Evolutionary conservation across 1,140 invertebrate genomes (phyloP).

Genomic region (Caenorhabditis tropicalis): DNA sequence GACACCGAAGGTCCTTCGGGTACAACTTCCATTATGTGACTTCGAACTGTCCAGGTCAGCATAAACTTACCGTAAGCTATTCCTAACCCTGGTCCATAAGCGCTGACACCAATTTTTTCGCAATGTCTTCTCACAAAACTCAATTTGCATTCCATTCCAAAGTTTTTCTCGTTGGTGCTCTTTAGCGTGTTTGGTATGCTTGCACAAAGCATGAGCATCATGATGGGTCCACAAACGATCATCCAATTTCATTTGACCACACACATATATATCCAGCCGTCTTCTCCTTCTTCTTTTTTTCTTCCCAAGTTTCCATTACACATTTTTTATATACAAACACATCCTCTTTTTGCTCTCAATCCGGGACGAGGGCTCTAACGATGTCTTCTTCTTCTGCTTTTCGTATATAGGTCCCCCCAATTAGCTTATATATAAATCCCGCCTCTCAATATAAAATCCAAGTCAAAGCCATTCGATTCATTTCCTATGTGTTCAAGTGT

Average conservation of each 20-base stretch:
- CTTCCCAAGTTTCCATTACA: slow-evolving; percentile 23
- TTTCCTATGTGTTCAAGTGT: slow-evolving; percentile 1
- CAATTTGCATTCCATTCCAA: slow-evolving; percentile 5
- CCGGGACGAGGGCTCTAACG: not conserved
- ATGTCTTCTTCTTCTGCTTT: not conserved
- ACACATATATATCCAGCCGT: not conserved
- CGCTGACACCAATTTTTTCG: not conserved
- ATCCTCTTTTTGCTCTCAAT: not conserved
- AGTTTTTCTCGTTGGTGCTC: not conserved
- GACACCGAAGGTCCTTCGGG: too few species aligned
- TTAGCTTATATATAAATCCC: not conserved
- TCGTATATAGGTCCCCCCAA: not conserved
- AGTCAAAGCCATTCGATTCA: slow-evolving; percentile 23
- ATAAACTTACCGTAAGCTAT: too few species aligned
- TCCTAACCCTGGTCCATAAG: not conserved
- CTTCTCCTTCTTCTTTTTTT: not conserved
- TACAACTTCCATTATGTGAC: too few species aligned
- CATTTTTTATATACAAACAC: slow-evolving; percentile 34
- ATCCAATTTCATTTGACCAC: slow-evolving; percentile 45
- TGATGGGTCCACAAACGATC: slow-evolving; percentile 36
- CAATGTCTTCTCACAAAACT: not conserved
- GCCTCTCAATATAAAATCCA: too few species aligned
- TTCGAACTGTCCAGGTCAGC: too few species aligned
- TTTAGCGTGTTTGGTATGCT: slow-evolving; percentile 37
- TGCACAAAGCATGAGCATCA: not conserved